Percentiles rank a stretch among this genome's conserved stretches.
Evolutionary conservation across 2,797 vertebrate genomes (phyloP).

Genomic region (Leptoclinus maculatus): DNA sequence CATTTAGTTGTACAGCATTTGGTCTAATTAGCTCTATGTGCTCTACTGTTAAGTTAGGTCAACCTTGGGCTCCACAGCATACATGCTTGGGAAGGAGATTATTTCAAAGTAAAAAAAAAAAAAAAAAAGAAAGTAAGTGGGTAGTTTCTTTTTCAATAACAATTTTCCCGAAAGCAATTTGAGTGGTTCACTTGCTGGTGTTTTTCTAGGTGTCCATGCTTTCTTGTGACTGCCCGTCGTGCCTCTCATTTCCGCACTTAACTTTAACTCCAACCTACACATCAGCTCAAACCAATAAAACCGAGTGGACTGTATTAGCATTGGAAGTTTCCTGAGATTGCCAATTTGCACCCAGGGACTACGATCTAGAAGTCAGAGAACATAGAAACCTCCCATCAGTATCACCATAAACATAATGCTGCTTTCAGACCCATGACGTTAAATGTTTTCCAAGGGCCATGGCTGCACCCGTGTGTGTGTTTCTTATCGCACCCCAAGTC

Average conservation of each 20-base stretch:
- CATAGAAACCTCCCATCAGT: neutral
- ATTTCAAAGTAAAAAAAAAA: neutral
- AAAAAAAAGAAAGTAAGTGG: neutral
- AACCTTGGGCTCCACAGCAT: neutral
- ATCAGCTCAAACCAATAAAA: slow-evolving; percentile 2
- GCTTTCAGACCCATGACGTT: neutral
- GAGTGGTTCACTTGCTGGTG: neutral
- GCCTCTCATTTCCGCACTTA: slow-evolving; percentile 3
- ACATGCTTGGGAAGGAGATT: neutral
- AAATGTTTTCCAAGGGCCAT: neutral
- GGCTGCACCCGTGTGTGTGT: neutral
- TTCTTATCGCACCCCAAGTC: too few relatives aligned
- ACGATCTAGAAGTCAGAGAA: neutral
- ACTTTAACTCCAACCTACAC: slow-evolving; percentile 15
- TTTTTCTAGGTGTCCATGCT: neutral
- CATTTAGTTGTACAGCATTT: neutral
- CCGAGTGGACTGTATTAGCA: neutral
- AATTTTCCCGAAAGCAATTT: slow-evolving; percentile 10
- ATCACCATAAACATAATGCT: neutral
- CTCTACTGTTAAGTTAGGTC: neutral
- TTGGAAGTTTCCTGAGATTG: slow-evolving; percentile 16
- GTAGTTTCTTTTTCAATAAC: neutral
- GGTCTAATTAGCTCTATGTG: neutral
- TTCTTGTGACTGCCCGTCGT: neutral
- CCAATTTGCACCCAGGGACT: neutral